Percentiles rank a stretch among this genome's conserved stretches.
Evolutionary conservation across 2,797 vertebrate species (phyloP).

Genomic region (Lepus townsendii): DNA sequence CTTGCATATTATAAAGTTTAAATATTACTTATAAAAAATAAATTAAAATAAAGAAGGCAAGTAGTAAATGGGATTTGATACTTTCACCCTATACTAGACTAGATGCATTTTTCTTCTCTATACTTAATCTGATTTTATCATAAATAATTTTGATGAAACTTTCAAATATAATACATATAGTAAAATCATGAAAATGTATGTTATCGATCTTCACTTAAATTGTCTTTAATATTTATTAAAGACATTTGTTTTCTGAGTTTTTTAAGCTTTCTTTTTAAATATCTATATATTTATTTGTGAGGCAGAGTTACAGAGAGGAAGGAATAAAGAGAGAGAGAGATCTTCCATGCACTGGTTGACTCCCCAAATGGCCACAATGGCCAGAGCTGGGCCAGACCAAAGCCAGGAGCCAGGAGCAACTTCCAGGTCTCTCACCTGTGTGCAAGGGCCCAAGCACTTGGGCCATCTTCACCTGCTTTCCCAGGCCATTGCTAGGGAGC

Average conservation of each 20-base stretch:
- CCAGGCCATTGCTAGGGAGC: no score
- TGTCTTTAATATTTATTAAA: background rate
- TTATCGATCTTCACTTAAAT: conserved; percentile 1
- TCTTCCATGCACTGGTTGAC: no score
- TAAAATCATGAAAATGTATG: background rate
- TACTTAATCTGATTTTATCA: background rate
- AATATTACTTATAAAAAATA: conserved; percentile 46
- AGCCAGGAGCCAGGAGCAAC: no score
- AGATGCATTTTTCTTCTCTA: background rate
- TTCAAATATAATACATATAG: background rate
- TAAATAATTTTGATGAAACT: conserved; percentile 24
- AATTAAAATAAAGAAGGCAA: conserved; percentile 14
- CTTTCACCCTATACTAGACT: background rate
- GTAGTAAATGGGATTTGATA: conserved; percentile 14
- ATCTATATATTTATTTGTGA: no score
- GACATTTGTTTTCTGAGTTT: background rate
- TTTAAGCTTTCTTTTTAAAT: no score
- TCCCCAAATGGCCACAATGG: no score
- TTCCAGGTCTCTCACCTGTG: no score
- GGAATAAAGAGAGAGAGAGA: no score
- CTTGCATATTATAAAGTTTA: background rate
- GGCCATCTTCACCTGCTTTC: no score
- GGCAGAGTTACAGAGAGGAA: no score
- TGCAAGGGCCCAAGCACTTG: no score
- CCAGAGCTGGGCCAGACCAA: no score